Conservation (phyloP, 2,797 vertebrate genomes). For the Cygnus olor region DNA sequence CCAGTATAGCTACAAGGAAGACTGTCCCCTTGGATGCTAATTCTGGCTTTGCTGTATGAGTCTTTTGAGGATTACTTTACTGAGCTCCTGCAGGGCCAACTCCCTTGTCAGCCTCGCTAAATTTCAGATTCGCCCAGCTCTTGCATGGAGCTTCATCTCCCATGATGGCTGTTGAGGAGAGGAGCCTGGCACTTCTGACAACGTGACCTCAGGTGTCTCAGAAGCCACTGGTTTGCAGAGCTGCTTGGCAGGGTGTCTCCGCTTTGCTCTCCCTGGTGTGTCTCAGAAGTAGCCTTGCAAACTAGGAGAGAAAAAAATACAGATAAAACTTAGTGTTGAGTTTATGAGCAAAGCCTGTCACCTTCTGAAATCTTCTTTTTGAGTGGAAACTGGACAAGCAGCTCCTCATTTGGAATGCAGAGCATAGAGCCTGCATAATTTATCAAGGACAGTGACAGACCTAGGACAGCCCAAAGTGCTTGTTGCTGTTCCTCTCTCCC, state of each 20-base stretch:
- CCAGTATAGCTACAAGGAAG: background rate
- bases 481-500: background rate
- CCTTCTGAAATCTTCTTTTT: background rate
- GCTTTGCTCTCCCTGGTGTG: background rate
- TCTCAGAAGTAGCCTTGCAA: background rate
- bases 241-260: background rate
- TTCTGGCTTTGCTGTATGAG: background rate
- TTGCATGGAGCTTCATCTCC: background rate
- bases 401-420: background rate
- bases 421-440: background rate
- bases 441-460: background rate
- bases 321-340: background rate
- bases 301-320: background rate
- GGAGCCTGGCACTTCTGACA: background rate
- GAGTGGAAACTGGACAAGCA: background rate
- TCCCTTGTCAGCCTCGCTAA: background rate
- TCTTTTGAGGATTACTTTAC: background rate
- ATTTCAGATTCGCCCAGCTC: background rate
- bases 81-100: background rate
- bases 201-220: background rate
- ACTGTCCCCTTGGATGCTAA: background rate
- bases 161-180: accelerated
- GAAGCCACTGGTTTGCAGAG: background rate
- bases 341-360: background rate
- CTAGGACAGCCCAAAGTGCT: background rate